Percentiles rank a stretch among this genome's conserved stretches.
phyloP scores from a whole-genome alignment of 2,113 vertebrate species.

The Callorhinus ursinus region DNA sequence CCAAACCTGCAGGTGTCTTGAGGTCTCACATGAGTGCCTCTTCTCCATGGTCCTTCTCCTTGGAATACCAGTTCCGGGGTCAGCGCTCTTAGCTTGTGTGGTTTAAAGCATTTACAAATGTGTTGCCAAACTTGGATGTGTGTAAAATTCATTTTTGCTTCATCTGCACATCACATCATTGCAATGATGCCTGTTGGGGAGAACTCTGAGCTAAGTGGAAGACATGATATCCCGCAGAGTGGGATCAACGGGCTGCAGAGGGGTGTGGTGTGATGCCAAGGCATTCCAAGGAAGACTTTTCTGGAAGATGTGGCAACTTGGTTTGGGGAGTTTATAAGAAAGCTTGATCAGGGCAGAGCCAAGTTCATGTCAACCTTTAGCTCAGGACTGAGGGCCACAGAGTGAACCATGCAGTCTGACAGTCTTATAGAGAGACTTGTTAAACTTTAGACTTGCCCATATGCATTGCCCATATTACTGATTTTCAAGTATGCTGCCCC shows the following conservation, averaged over 20 bases:
- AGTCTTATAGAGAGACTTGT: background rate
- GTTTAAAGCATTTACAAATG: background rate
- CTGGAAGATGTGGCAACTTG: background rate
- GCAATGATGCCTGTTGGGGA: background rate
- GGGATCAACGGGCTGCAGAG: background rate
- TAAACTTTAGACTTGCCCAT: background rate
- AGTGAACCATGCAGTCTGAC: background rate
- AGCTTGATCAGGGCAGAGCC: background rate
- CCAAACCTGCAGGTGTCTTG: background rate
- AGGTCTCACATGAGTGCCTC: background rate
- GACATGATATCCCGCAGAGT: background rate
- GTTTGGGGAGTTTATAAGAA: background rate
- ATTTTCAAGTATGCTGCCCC: background rate
- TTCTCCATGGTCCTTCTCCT: background rate
- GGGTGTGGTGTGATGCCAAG: background rate
- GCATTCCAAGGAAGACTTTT: slow-evolving; percentile 34
- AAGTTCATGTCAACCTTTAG: background rate
- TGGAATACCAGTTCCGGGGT: background rate
- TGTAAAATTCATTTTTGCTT: background rate
- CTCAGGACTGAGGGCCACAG: background rate
- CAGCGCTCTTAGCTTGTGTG: background rate
- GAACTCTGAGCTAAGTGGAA: background rate
- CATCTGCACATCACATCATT: background rate
- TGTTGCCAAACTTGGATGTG: background rate
- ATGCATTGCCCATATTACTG: background rate